Conservation (phyloP, 2,888 invertebrate genomes). For the Helobdella robusta region DNA sequence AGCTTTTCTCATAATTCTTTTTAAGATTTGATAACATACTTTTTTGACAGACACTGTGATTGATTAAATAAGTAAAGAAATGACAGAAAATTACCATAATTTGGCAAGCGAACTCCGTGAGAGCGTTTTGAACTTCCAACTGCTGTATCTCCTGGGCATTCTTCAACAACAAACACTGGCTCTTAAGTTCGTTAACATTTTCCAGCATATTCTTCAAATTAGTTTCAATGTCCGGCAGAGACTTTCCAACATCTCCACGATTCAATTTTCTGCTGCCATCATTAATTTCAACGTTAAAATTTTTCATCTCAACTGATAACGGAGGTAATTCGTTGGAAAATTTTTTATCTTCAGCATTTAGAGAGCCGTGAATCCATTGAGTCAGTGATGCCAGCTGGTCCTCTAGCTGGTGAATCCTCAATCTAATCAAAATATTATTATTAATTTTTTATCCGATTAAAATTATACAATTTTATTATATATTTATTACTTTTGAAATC, state of each 20-base stretch:
- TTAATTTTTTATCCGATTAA: too few species aligned
- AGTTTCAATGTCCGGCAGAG: background rate
- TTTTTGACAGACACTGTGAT: too few species aligned
- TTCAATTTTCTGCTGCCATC: too few species aligned
- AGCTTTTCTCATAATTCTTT: too few species aligned
- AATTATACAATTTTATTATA: too few species aligned
- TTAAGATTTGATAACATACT: too few species aligned
- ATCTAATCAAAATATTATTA: background rate
- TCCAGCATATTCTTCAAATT: background rate
- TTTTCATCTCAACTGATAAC: too few species aligned
- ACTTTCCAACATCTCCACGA: background rate
- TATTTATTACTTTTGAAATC: too few species aligned
- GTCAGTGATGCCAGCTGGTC: slow-evolving; percentile 4
- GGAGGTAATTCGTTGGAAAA: too few species aligned
- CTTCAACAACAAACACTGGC: slow-evolving; percentile 1
- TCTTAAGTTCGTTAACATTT: background rate
- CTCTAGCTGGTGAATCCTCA: slow-evolving; percentile 8
- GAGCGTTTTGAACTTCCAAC: slow-evolving; percentile 5
- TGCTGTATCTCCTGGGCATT: background rate
- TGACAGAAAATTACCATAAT: slow-evolving; percentile 10
- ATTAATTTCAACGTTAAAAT: too few species aligned
- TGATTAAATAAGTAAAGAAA: too few species aligned
- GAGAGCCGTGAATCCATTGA: slow-evolving; percentile 5
- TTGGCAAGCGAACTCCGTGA: background rate
- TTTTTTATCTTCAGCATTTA: slow-evolving; percentile 8